phyloP scores from a whole-genome alignment of 2,888 invertebrate species.

The Clusia tigrina region DNA sequence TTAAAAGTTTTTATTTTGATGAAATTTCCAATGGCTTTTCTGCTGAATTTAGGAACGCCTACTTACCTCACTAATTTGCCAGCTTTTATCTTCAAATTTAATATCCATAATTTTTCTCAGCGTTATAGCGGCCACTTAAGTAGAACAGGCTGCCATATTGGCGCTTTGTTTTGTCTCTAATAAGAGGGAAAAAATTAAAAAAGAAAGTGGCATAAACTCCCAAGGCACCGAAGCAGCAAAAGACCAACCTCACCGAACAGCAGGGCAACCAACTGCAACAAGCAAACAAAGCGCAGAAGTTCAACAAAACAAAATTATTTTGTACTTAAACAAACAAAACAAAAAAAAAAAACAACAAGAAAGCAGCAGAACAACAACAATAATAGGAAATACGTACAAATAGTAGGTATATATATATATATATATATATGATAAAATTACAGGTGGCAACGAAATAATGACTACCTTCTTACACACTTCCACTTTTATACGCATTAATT shows the following conservation, averaged over 20 bases:
- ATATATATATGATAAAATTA: background rate
- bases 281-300: background rate
- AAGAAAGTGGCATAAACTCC: background rate
- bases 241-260: constrained; percentile 8
- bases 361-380: too few relatives aligned
- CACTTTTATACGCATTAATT: background rate
- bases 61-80: background rate
- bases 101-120: background rate
- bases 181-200: background rate
- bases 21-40: background rate
- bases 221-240: constrained; percentile 26
- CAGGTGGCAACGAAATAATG: constrained; percentile 2
- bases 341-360: background rate
- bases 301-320: constrained; percentile 4
- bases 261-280: background rate
- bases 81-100: background rate
- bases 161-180: background rate
- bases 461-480: background rate
- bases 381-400: too few relatives aligned
- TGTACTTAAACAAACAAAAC: background rate
- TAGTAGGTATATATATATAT: too few relatives aligned
- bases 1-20: too few relatives aligned
- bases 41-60: too few relatives aligned
- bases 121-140: background rate
- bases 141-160: background rate